Evolutionary conservation across 1,140 invertebrate species (phyloP).

Genomic region (Platorchestia sp.): DNA sequence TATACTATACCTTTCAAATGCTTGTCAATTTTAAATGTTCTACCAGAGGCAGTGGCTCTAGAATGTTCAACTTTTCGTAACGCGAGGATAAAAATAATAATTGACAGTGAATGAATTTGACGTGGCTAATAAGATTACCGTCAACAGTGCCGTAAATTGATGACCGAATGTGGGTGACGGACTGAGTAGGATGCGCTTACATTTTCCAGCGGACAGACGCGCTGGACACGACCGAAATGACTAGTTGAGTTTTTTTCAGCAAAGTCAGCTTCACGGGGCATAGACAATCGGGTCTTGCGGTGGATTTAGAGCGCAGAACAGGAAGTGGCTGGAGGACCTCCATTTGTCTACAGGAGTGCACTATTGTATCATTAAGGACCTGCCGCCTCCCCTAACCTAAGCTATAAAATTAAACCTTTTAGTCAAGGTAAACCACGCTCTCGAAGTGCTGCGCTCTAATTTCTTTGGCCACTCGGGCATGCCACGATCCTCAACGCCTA

Average conservation of each 20-base stretch:
- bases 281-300: not conserved
- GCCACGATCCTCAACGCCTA: not conserved
- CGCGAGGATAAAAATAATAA: not conserved
- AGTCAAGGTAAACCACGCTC: slow-evolving; percentile 40
- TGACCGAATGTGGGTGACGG: not conserved
- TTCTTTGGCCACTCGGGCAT: not conserved
- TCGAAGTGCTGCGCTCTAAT: not conserved
- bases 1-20: not conserved
- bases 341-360: slow-evolving; percentile 31
- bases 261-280: not conserved
- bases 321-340: slow-evolving; percentile 30
- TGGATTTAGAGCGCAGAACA: not conserved
- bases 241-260: not conserved
- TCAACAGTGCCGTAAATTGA: not conserved
- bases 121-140: not conserved
- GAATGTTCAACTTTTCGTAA: not conserved
- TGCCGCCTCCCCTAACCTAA: not conserved
- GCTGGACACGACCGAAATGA: not conserved
- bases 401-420: slow-evolving; percentile 44
- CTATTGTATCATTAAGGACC: slow-evolving; percentile 50
- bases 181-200: not conserved
- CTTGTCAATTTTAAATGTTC: not conserved
- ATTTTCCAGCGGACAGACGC: not conserved
- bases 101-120: not conserved
- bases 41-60: not conserved